Evolutionary conservation across 2,113 vertebrate species (phyloP), one percentile per base, ranked within the genome.

Genomic region (Python bivittatus): DNA sequence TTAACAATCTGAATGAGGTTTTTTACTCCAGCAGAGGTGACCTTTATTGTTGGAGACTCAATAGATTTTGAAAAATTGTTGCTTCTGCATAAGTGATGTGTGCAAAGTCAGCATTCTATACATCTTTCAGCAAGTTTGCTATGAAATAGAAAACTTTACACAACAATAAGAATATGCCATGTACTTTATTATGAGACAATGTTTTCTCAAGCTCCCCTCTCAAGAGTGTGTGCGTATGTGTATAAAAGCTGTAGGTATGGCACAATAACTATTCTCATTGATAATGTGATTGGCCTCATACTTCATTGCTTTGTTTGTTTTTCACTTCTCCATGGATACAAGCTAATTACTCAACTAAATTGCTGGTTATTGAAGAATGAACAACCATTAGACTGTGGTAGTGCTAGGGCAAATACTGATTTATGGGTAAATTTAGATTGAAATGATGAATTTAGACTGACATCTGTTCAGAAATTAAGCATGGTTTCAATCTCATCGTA

Each of bases 61-160:
- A 94, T 52, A 57, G 88, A 85, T 12, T 33, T 57, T 94, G 91
- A 54, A 22, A 94, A 94, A 88, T 13, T 87, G 22, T 22, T 92
- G 29, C 27, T 54, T 93, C 91, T 92, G 72, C 44, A 87, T 8
- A 61, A 92, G 52, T 3, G 0, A 85, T 13, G 72, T 11, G 25
- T 42, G 92, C n/a, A 84, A 6, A 88, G 56, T 53, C 58, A 93
- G 56, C 27, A 89, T 11, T 91, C 72, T 54, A 9, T 9, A 92
- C 79, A 29, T 92, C 57, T 88, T 87, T 58, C 29, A 91, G 7
- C 29, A 93, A 33, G 17, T 6, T 33, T 15, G 60, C 86, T 93
- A 91, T 9, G 54, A 4, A 3, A 6, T 0, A 0, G 0, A 9
- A 90, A 52, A 60, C 57, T 68, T 33, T 56, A 54, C 5, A 22